Base-by-base conservation (phyloP, 2,113 vertebrate species). In the Syngnathus floridae region DNA sequence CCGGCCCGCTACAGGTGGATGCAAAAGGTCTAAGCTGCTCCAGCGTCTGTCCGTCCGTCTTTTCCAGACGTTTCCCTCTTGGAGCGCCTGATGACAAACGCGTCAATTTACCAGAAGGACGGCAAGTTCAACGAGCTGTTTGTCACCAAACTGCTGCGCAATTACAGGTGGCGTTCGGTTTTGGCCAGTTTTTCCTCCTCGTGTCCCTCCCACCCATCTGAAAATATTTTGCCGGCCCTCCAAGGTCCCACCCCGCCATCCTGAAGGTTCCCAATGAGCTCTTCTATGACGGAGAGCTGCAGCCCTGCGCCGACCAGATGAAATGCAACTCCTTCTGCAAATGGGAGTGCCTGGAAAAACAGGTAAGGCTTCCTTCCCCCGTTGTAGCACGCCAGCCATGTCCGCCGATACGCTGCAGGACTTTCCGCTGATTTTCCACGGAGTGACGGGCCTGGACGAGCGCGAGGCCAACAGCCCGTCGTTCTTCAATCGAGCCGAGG, bases 361-460 rank as follows among this genome's bases (percentile, higher is more conserved):
- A n/a, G 89, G 96, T 95, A 83, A 87, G 1, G 2, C 4, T 43
- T 46, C 19, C 37, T 31, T 31, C 2, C 26, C 26, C 26, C 26
- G 26, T 31, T 31, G 26, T 31, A 31, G 26, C 26, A 31, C 26
- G 26, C 26, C 45, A 14, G 4, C 5, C 14, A 46, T 5, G 14
- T 31, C 26, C 26, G 26, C 11, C 22, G 2, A 16, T 48, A 17
- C n/a, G 5, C 13, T 1, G 56, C 26, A 99, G 96, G 87, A 62
- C 19, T 97, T 98, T 67, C 96, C 97, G 1, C 69, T 98, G 82
- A 94, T 98, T 79, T 97, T 99, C 80, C 93, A 95, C 0, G 93
- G 93, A 0, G 92, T 98, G 3, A 72, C 80, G 0, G 97, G 97
- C 36, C 75, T 49, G 6, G 93, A 98, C 0, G 66, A 83, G 22